phyloP scores from a whole-genome alignment of 2,888 invertebrate species.

The Lordiphosa fenestrarum region DNA sequence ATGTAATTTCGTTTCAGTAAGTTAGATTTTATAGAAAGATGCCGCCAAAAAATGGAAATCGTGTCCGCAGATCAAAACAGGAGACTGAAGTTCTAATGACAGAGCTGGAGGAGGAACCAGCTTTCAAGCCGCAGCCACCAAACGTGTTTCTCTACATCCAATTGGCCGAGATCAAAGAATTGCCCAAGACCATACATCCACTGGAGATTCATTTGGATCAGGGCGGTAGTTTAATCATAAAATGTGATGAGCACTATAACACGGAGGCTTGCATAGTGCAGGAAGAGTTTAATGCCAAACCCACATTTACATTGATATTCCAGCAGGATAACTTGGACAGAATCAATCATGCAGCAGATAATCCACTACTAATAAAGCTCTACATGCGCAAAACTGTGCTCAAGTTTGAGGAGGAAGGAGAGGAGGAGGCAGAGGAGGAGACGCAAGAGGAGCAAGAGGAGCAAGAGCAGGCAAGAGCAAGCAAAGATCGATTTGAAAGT shows the following conservation, averaged over 20 bases:
- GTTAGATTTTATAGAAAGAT: conserved; percentile 19
- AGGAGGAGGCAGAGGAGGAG: conserved; percentile 1
- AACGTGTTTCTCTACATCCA: conserved; percentile 70
- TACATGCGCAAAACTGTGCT: conserved; percentile 41
- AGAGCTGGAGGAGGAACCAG: not conserved
- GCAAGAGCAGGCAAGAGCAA: not conserved
- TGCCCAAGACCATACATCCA: conserved; percentile 25
- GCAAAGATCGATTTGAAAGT: not conserved
- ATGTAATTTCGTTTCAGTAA: too few species aligned
- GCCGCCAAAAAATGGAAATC: conserved; percentile 24
- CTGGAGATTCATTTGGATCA: conserved; percentile 30
- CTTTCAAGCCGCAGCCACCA: conserved; percentile 34
- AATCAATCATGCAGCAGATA: conserved; percentile 60
- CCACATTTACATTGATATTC: conserved; percentile 66
- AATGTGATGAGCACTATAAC: conserved; percentile 58
- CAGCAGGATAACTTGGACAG: conserved; percentile 70
- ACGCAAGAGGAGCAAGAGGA: not conserved
- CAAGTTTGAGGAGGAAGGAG: not conserved
- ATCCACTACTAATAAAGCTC: conserved; percentile 62
- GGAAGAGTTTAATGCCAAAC: conserved; percentile 45
- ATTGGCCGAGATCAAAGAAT: conserved; percentile 34
- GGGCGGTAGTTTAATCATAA: conserved; percentile 50
- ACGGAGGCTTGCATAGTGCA: conserved; percentile 50
- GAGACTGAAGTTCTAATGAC: not conserved
- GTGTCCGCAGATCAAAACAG: not conserved